phyloP scores from a whole-genome alignment of 2,113 vertebrate species.

The Arizona elegans region DNA sequence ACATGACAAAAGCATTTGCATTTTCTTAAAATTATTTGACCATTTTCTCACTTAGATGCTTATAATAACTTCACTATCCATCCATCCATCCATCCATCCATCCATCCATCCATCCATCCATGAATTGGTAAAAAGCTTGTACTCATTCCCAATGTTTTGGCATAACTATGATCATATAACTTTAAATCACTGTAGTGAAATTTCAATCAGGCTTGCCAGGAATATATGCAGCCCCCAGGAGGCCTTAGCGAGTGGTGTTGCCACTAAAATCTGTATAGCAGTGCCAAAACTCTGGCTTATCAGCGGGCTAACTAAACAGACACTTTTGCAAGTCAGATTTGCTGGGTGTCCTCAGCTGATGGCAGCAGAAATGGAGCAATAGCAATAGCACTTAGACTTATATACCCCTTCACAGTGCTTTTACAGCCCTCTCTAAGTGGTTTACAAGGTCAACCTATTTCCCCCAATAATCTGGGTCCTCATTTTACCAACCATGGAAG shows the following conservation, averaged over 20 bases:
- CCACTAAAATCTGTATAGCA: background rate
- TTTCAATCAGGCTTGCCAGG: background rate
- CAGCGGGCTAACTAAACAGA: background rate
- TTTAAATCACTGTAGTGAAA: background rate
- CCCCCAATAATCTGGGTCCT: too few species aligned
- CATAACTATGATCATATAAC: background rate
- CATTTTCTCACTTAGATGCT: background rate
- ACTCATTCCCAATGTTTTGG: background rate
- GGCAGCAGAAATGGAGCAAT: background rate
- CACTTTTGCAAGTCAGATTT: background rate
- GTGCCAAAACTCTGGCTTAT: background rate
- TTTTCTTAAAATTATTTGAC: background rate
- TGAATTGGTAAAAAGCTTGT: background rate
- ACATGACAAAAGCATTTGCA: background rate
- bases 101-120: background rate
- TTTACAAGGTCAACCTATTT: too few species aligned
- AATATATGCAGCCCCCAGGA: background rate
- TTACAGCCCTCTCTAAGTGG: too few species aligned
- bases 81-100: background rate
- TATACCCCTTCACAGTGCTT: too few species aligned
- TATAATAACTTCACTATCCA: background rate
- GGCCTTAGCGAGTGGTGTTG: background rate
- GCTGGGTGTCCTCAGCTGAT: background rate
- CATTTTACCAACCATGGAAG: too few species aligned
- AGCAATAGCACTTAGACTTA: too few species aligned